A percentile compares a stretch with the other conserved stretches of the same genome.
Conservation (phyloP, 2,113 vertebrate genomes). For the Garra rufa region DNA sequence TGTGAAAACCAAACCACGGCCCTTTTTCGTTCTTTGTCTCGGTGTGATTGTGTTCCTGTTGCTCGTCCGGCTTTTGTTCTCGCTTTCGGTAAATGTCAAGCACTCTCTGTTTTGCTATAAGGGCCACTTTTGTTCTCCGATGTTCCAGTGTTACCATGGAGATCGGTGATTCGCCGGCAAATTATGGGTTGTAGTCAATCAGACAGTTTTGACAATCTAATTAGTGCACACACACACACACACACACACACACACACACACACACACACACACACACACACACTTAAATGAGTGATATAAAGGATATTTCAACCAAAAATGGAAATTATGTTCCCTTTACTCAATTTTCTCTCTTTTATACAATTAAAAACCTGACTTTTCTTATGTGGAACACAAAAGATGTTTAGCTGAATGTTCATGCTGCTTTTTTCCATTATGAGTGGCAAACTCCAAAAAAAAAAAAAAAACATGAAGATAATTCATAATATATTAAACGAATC, state of each 20-base stretch:
- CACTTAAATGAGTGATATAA: neutral
- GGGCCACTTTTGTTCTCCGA: slow-evolving; percentile 38
- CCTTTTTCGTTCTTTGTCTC: slow-evolving; percentile 21
- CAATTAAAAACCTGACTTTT: too few species aligned
- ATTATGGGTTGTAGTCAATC: slow-evolving; percentile 16
- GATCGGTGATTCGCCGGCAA: neutral
- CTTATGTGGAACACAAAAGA: too few species aligned
- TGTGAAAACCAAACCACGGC: slow-evolving; percentile 28
- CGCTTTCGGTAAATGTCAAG: slow-evolving; percentile 44
- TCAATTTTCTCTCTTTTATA: too few species aligned
- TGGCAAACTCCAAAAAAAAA: too few species aligned
- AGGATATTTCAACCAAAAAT: too few species aligned
- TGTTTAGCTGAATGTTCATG: too few species aligned
- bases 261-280: neutral
- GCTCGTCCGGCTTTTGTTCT: slow-evolving; percentile 35
- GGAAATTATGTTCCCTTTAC: too few species aligned
- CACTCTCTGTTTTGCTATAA: neutral
- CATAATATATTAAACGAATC: too few species aligned
- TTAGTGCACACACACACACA: neutral
- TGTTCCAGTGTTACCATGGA: slow-evolving; percentile 36
- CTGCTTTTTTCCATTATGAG: too few species aligned
- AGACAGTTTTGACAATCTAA: slow-evolving; percentile 20
- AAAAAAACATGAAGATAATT: too few species aligned
- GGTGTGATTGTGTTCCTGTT: slow-evolving; percentile 46
- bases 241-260: neutral